Percentiles rank a stretch among this genome's conserved stretches.
These are phyloP conservation scores for Orthonevra nobilis DNA, from an alignment of 2,888 invertebrate genomes.

Conservation along the genomic window DNA sequence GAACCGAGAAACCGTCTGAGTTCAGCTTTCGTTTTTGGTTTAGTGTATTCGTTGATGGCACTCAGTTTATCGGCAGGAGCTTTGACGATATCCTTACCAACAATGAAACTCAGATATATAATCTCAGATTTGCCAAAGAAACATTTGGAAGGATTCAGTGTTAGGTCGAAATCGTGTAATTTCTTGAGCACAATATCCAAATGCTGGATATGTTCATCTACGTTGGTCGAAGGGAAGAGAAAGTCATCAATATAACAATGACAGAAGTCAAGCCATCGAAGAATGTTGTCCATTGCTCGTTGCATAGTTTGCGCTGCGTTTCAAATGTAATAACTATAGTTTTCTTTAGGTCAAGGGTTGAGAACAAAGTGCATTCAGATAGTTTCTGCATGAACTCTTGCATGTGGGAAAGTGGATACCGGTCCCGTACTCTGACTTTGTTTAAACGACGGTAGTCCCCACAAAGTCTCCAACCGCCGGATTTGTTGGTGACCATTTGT, in stretches of 20 bases:
- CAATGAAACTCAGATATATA: background rate
- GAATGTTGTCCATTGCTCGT: conserved; percentile 73
- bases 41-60: conserved; percentile 7
- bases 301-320: conserved; percentile 76
- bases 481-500: background rate
- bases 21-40: conserved; percentile 18
- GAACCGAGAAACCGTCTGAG: conserved; percentile 26
- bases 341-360: conserved; percentile 70
- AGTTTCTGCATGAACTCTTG: too few species aligned
- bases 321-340: conserved; percentile 57
- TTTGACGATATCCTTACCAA: background rate
- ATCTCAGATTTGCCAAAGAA: background rate
- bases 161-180: background rate
- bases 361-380: too few species aligned
- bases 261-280: conserved; percentile 68
- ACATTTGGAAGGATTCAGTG: background rate
- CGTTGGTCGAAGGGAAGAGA: conserved; percentile 15
- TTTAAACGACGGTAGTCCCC: conserved; percentile 8
- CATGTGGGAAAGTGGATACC: conserved; percentile 67
- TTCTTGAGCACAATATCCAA: background rate
- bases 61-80: background rate
- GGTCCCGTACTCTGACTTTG: conserved; percentile 33
- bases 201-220: conserved; percentile 11
- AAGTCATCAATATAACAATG: conserved; percentile 69
- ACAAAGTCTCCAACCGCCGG: background rate